phyloP scores from a whole-genome alignment of 2,797 vertebrate genomes.

The Cheirogaleus major region DNA sequence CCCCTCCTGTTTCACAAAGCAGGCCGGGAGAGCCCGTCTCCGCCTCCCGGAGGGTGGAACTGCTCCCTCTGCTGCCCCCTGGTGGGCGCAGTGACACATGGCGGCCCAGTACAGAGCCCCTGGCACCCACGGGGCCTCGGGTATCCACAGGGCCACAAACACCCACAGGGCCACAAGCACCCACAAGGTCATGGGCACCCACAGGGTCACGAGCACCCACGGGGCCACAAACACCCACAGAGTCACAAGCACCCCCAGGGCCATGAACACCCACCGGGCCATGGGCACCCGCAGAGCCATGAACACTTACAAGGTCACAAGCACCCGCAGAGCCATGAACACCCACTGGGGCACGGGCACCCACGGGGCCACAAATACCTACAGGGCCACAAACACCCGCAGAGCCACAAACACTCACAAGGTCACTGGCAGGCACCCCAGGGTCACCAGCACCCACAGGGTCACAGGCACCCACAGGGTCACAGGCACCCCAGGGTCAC shows the following conservation, averaged over 20 bases:
- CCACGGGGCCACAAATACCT: not conserved
- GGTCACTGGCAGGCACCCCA: not conserved
- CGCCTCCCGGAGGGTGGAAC: rapidly evolving
- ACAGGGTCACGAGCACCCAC: not conserved
- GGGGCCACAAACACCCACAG: not conserved
- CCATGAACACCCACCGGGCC: no score
- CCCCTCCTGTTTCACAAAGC: not conserved
- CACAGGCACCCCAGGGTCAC: no score
- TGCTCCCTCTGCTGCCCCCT: conserved; percentile 54
- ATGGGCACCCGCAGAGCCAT: not conserved
- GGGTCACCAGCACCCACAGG: not conserved
- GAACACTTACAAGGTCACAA: rapidly evolving
- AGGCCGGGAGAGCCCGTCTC: not conserved
- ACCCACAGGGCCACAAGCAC: not conserved
- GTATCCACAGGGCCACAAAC: no score
- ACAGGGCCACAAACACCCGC: rapidly evolving
- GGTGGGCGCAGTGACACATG: not conserved
- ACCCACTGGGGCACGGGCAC: not conserved
- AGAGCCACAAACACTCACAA: not conserved
- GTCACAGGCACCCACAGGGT: no score
- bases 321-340: no score
- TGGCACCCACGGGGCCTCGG: no score
- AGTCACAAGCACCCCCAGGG: not conserved
- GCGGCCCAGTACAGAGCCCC: not conserved
- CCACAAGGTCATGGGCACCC: not conserved